Evolutionary conservation across 2,888 invertebrate species (phyloP).

Genomic region (Autographa gamma): DNA sequence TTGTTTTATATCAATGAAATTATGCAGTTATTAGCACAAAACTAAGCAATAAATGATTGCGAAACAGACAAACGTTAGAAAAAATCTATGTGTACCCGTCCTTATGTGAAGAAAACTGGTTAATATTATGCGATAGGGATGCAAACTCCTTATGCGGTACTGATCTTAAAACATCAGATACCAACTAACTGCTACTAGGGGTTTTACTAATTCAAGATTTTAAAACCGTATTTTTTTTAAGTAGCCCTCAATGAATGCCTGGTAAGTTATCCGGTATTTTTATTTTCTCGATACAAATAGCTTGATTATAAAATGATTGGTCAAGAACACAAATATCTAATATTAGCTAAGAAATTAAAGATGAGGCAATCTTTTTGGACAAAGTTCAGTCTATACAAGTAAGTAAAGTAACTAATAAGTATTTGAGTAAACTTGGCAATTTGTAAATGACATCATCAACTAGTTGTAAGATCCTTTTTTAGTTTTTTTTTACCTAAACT

Average conservation of each 20-base stretch:
- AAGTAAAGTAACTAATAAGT: conserved; percentile 1
- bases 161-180: background rate
- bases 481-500: no score
- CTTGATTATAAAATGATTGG: no score
- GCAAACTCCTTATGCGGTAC: background rate
- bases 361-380: background rate
- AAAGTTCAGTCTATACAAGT: background rate
- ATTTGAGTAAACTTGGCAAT: conserved; percentile 21
- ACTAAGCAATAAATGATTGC: no score
- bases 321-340: no score
- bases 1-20: no score
- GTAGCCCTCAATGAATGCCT: background rate
- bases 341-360: background rate
- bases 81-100: no score
- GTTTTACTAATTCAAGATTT: background rate
- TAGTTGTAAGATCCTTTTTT: no score
- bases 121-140: background rate
- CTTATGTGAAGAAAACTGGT: background rate
- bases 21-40: no score
- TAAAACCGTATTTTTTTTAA: background rate
- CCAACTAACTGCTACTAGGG: background rate
- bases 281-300: no score
- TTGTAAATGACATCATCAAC: conserved; percentile 14
- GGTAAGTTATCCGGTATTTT: no score
- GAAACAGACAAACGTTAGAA: no score